Conservation (phyloP, 2,113 vertebrate genomes). For the Nesogale talazaci region DNA sequence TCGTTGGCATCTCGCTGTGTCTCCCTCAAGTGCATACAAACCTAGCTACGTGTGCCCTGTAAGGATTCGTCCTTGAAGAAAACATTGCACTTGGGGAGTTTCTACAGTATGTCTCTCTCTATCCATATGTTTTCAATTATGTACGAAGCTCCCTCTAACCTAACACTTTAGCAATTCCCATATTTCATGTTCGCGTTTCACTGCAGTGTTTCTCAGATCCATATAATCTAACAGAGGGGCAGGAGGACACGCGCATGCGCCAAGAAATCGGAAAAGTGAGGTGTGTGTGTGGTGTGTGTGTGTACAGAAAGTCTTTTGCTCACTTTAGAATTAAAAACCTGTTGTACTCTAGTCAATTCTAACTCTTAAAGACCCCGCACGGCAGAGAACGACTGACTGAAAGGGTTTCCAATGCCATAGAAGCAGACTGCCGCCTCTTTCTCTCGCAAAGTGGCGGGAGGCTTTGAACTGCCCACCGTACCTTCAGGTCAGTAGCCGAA, state of each 20-base stretch:
- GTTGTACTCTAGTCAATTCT: background rate
- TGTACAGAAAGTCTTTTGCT: constrained; percentile 25
- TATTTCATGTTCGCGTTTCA: constrained; percentile 82
- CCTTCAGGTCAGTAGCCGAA: background rate
- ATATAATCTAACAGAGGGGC: constrained; percentile 58
- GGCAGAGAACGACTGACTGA: background rate
- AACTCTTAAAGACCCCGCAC: background rate
- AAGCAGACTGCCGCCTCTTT: background rate
- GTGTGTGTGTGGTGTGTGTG: no score
- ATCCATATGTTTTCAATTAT: constrained; percentile 83
- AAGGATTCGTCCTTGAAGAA: constrained; percentile 75
- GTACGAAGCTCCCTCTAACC: constrained; percentile 78
- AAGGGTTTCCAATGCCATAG: background rate
- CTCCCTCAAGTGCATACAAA: constrained; percentile 68
- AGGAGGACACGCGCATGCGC: background rate
- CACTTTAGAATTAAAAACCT: background rate
- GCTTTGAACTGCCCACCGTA: background rate
- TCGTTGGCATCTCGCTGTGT: constrained; percentile 27
- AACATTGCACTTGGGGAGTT: constrained; percentile 55
- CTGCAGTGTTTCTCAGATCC: constrained; percentile 74
- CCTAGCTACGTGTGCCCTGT: constrained; percentile 52
- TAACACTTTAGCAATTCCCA: constrained; percentile 82
- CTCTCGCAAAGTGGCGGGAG: background rate
- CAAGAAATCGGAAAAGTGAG: constrained; percentile 54
- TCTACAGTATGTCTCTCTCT: constrained; percentile 76